phyloP scores from a whole-genome alignment of 2,888 invertebrate genomes.

The Mystacides longicornis region DNA sequence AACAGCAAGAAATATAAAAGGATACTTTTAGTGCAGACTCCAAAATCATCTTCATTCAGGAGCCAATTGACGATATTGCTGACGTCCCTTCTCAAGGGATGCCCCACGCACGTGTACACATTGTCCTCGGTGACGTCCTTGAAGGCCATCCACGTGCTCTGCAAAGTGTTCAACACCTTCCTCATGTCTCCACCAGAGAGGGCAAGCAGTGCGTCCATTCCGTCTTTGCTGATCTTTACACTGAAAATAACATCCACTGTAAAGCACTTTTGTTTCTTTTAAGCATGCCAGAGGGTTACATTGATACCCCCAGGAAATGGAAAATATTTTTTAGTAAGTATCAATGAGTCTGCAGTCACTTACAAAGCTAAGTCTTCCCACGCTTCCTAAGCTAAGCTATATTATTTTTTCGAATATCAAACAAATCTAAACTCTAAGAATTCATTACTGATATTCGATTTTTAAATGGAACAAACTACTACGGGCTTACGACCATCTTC shows the following conservation, averaged over 20 bases:
- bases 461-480: too few species aligned
- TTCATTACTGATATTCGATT: too few species aligned
- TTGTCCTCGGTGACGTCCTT: slow-evolving; percentile 81
- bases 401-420: too few species aligned
- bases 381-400: too few species aligned
- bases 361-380: too few species aligned
- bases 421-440: too few species aligned
- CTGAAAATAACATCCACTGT: slow-evolving; percentile 53
- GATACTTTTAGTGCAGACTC: slow-evolving; percentile 72
- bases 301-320: too few species aligned
- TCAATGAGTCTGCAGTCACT: too few species aligned
- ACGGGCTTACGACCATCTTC: too few species aligned
- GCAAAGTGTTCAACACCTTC: slow-evolving; percentile 90
- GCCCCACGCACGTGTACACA: slow-evolving; percentile 93
- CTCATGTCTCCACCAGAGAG: slow-evolving; percentile 97
- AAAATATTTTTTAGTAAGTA: too few species aligned
- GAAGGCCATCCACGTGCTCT: slow-evolving; percentile 92
- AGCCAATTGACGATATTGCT: slow-evolving; percentile 82
- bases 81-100: slow-evolving; percentile 86
- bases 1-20: slow-evolving; percentile 43
- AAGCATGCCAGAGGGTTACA: too few species aligned
- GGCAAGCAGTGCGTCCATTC: slow-evolving; percentile 79
- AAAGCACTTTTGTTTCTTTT: too few species aligned
- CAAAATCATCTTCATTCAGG: slow-evolving; percentile 70
- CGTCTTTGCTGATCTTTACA: slow-evolving; percentile 79